Percentiles rank a stretch among this genome's conserved stretches.
Evolutionary conservation across 1,140 invertebrate species (phyloP).

Genomic region (Dinothrombium tinctorium): DNA sequence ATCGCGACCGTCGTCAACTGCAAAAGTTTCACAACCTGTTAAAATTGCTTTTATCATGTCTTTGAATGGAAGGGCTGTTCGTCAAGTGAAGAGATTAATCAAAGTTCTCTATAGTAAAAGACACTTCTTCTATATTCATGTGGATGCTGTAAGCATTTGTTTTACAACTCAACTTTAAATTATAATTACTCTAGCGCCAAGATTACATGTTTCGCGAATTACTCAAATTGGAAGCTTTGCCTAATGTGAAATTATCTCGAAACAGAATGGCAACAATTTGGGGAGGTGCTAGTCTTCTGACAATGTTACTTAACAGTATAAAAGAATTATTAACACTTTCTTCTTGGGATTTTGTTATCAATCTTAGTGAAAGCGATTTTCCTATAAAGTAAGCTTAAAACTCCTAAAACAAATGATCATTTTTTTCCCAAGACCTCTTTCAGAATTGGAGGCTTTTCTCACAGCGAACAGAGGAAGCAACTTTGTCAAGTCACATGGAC

Average conservation of each 20-base stretch:
- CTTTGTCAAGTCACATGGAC: slow-evolving; percentile 89
- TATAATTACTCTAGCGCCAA: slow-evolving; percentile 47
- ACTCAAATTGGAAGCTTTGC: slow-evolving; percentile 34
- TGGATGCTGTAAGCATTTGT: slow-evolving; percentile 57
- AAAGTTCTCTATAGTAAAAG: slow-evolving; percentile 59
- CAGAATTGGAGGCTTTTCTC: slow-evolving; percentile 53
- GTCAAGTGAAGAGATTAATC: slow-evolving; percentile 75
- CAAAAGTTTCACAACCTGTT: slow-evolving; percentile 28
- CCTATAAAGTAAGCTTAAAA: slow-evolving; percentile 49
- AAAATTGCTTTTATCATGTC: slow-evolving; percentile 83
- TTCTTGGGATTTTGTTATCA: slow-evolving; percentile 91
- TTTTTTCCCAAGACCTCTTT: slow-evolving; percentile 31
- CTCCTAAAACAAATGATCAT: not conserved
- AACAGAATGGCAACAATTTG: slow-evolving; percentile 78
- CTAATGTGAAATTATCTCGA: slow-evolving; percentile 56
- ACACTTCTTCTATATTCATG: slow-evolving; percentile 93
- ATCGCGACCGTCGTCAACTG: not conserved
- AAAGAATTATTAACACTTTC: slow-evolving; percentile 37
- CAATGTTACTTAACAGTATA: slow-evolving; percentile 65
- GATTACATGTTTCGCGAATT: slow-evolving; percentile 75
- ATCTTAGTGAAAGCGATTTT: slow-evolving; percentile 94
- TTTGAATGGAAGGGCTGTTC: slow-evolving; percentile 71
- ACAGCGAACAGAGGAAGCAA: slow-evolving; percentile 60
- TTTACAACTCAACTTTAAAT: slow-evolving; percentile 1
- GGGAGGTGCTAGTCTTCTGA: slow-evolving; percentile 82